phyloP scores from a whole-genome alignment of 2,797 vertebrate species.

The Onychomys torridus region DNA sequence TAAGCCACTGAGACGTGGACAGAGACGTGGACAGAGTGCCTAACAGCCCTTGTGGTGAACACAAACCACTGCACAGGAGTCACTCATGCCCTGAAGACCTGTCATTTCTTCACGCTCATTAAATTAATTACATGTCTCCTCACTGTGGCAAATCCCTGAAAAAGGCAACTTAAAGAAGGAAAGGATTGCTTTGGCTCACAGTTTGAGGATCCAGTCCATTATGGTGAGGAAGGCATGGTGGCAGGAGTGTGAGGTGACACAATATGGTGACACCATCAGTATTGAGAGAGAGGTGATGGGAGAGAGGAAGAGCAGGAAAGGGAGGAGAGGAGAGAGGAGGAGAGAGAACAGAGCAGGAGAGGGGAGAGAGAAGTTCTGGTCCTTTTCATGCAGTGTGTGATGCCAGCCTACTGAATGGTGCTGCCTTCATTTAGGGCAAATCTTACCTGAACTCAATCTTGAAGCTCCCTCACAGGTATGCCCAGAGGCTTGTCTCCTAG shows the following conservation, averaged over 20 bases:
- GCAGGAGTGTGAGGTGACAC: neutral
- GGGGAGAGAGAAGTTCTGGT: neutral
- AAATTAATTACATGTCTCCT: neutral
- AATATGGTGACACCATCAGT: neutral
- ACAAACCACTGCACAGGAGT: too few species aligned
- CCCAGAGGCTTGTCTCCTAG: neutral
- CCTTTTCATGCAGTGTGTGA: neutral
- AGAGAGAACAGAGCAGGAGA: too few species aligned
- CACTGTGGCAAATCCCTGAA: neutral
- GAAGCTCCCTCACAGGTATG: neutral
- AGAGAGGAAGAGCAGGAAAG: too few species aligned
- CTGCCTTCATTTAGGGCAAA: neutral
- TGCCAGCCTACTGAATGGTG: neutral
- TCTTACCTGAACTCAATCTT: neutral
- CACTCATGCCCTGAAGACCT: neutral
- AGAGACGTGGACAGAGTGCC: neutral
- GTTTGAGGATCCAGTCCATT: neutral
- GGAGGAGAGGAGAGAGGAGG: too few species aligned
- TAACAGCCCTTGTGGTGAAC: neutral
- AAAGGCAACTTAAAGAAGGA: neutral
- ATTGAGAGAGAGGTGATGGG: neutral
- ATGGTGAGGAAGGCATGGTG: too few species aligned
- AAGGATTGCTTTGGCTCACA: neutral
- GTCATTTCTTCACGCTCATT: too few species aligned
- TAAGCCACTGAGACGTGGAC: neutral